These are phyloP conservation scores for Opisthocomus hoazin DNA, from an alignment of 2,113 vertebrate genomes.

Conservation along the genomic window DNA sequence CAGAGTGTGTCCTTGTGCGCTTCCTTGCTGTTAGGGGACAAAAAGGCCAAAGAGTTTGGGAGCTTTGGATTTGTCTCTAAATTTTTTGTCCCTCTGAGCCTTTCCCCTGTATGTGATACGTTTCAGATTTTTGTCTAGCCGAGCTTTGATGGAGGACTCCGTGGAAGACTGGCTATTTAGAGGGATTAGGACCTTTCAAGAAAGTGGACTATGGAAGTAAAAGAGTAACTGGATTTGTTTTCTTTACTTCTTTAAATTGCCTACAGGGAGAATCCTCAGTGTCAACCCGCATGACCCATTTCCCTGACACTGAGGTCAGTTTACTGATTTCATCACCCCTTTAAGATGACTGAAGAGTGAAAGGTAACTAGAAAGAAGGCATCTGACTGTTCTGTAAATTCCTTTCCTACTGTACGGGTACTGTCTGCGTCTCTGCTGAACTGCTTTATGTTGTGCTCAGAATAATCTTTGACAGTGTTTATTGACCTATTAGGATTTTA, in stretches of 20 bases:
- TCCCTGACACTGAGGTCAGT: background rate
- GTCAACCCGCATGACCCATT: background rate
- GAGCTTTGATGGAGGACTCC: background rate
- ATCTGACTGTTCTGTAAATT: background rate
- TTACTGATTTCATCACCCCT: background rate
- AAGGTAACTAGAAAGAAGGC: background rate
- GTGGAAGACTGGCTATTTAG: background rate
- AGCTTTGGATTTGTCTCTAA: background rate
- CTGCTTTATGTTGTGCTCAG: background rate
- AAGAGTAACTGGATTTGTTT: background rate
- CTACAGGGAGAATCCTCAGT: background rate
- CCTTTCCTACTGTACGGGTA: background rate
- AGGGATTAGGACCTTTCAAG: background rate
- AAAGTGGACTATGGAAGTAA: background rate
- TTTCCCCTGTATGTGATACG: rapidly evolving
- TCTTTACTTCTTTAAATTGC: background rate
- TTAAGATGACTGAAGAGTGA: background rate
- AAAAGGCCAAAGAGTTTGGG: background rate
- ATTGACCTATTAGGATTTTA: background rate
- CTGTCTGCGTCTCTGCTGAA: background rate
- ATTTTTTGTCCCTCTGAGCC: background rate
- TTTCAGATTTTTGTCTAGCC: background rate
- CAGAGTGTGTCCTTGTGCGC: background rate
- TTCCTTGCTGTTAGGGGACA: background rate
- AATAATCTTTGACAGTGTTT: background rate